A percentile compares a stretch with the other conserved stretches of the same genome.
phyloP scores from a whole-genome alignment of 1,140 invertebrate species.

The Conopomorpha cramerella region DNA sequence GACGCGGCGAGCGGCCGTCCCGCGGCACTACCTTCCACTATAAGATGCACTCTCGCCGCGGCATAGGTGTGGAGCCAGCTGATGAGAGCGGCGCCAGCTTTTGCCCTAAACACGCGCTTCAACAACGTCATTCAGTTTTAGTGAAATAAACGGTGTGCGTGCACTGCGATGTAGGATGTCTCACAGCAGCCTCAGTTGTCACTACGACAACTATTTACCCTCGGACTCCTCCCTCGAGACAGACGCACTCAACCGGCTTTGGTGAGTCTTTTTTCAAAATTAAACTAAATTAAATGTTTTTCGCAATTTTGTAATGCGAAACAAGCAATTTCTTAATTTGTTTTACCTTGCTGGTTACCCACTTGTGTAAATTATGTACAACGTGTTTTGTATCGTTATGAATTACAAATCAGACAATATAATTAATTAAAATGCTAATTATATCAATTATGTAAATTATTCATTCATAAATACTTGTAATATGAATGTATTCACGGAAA shows the following conservation, averaged over 20 bases:
- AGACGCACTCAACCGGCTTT: slow-evolving; percentile 48
- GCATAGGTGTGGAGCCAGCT: slow-evolving; percentile 47
- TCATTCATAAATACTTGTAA: too few relatives aligned
- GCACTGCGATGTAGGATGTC: slow-evolving; percentile 54
- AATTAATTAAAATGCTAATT: too few relatives aligned
- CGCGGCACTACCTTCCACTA: slow-evolving; percentile 47
- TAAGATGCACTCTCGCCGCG: slow-evolving; percentile 51
- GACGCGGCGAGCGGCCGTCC: slow-evolving; percentile 43
- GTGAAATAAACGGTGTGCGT: slow-evolving; percentile 29
- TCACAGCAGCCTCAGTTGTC: slow-evolving; percentile 54
- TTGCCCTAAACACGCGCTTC: slow-evolving; percentile 30
- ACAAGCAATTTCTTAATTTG: too few relatives aligned
- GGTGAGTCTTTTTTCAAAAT: slow-evolving; percentile 32
- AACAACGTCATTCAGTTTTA: slow-evolving; percentile 18
- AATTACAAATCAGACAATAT: too few relatives aligned
- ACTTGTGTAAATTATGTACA: too few relatives aligned
- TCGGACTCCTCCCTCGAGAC: slow-evolving; percentile 52
- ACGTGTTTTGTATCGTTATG: too few relatives aligned
- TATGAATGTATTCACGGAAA: too few relatives aligned
- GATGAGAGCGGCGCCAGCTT: slow-evolving; percentile 34
- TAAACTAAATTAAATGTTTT: too few relatives aligned
- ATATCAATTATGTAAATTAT: too few relatives aligned
- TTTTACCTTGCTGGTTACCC: too few relatives aligned
- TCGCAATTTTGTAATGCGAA: too few relatives aligned
- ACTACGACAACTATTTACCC: slow-evolving; percentile 48